phyloP scores from a whole-genome alignment of 2,797 vertebrate species.

The Typhlichthys subterraneus region DNA sequence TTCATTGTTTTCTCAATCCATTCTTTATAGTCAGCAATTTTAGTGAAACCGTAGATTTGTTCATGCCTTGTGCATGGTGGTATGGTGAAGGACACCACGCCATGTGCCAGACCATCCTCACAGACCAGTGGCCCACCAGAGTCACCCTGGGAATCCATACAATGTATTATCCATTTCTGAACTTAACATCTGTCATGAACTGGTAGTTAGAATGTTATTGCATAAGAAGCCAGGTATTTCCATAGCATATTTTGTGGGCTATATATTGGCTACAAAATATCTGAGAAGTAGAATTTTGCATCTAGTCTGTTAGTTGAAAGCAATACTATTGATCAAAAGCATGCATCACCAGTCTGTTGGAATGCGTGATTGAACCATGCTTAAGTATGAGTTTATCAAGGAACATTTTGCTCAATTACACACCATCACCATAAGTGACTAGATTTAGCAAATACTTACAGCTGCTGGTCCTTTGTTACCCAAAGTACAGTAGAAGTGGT shows the following conservation, averaged over 20 bases:
- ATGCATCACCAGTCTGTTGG: too few relatives aligned
- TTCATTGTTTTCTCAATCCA: conserved; percentile 55
- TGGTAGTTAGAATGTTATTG: too few relatives aligned
- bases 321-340: too few relatives aligned
- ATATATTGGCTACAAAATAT: too few relatives aligned
- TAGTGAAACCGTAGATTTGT: conserved; percentile 37
- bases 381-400: not conserved
- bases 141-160: conserved; percentile 66
- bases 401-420: too few relatives aligned
- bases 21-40: conserved; percentile 41
- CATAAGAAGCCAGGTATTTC: too few relatives aligned
- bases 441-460: not conserved
- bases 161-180: not conserved
- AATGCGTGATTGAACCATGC: not conserved
- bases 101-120: conserved; percentile 46
- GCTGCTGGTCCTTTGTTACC: conserved; percentile 8
- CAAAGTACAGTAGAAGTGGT: conserved; percentile 28
- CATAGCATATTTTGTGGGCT: too few relatives aligned
- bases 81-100: conserved; percentile 55
- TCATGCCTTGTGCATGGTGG: rapidly evolving
- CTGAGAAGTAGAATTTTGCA: too few relatives aligned
- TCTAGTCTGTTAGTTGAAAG: too few relatives aligned
- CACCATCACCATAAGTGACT: too few relatives aligned
- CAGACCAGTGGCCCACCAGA: conserved; percentile 78
- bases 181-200: too few relatives aligned